These are phyloP conservation scores for Planococcus citri DNA, from an alignment of 1,140 invertebrate genomes.

Conservation along the genomic window DNA sequence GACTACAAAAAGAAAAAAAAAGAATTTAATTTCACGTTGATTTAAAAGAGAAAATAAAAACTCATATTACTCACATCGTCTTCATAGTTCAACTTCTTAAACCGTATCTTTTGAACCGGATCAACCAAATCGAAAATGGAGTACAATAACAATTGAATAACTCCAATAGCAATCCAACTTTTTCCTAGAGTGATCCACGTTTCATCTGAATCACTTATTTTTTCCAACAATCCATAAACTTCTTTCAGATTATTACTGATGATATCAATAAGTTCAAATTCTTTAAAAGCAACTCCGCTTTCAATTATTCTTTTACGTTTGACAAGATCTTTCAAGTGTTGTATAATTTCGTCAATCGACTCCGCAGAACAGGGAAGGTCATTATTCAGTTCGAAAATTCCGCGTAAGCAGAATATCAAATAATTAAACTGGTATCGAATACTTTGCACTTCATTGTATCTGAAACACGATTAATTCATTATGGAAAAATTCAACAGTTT, in stretches of 20 bases:
- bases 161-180: slow-evolving; percentile 35
- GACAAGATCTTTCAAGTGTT: background rate
- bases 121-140: slow-evolving; percentile 45
- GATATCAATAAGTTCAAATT: background rate
- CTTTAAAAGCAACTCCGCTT: background rate
- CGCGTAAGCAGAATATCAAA: background rate
- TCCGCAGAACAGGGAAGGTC: background rate
- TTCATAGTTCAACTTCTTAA: slow-evolving; percentile 50
- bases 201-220: background rate
- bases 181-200: slow-evolving; percentile 24
- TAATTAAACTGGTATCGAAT: background rate
- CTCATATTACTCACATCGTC: slow-evolving; percentile 40
- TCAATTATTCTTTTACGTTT: background rate
- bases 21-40: background rate
- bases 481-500: no score
- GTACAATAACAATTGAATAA: slow-evolving; percentile 36
- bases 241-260: background rate
- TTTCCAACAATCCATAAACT: background rate
- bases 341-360: background rate
- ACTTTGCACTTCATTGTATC: background rate
- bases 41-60: background rate
- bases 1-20: background rate
- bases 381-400: background rate
- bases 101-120: slow-evolving; percentile 53
- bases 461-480: no score